Percentiles rank a stretch among this genome's conserved stretches.
phyloP scores from a whole-genome alignment of 2,888 invertebrate species.

The Drosophila koepferae region DNA sequence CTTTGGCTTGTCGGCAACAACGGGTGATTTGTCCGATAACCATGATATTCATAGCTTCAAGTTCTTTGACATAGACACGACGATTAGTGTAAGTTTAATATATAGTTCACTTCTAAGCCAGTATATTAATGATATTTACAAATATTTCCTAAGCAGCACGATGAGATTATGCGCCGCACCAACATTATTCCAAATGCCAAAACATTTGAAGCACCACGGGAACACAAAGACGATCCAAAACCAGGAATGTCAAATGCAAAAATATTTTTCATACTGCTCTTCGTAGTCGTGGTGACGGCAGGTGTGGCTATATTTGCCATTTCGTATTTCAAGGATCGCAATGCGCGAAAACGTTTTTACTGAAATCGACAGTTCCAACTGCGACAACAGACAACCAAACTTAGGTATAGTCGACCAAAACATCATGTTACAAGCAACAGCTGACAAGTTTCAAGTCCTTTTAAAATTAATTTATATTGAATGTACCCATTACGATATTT shows the following conservation, averaged over 20 bases:
- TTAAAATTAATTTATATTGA: conserved; percentile 60
- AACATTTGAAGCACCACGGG: conserved; percentile 96
- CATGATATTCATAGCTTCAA: conserved; percentile 97
- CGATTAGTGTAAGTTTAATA: conserved; percentile 86
- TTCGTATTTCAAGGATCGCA: conserved; percentile 97
- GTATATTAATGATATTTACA: background rate
- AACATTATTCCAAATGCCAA: conserved; percentile 95
- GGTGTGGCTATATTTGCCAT: conserved; percentile 94
- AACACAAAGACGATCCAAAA: conserved; percentile 94
- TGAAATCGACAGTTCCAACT: conserved; percentile 40
- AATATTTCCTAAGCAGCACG: conserved; percentile 60
- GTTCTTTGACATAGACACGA: conserved; percentile 95
- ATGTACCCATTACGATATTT: conserved; percentile 54
- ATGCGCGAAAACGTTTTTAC: conserved; percentile 92
- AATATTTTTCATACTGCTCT: conserved; percentile 94
- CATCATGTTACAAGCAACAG: conserved; percentile 51
- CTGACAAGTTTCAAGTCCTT: conserved; percentile 49
- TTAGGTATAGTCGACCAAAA: conserved; percentile 56
- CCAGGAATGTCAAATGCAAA: conserved; percentile 96
- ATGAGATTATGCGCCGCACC: conserved; percentile 88
- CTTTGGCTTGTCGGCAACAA: conserved; percentile 97
- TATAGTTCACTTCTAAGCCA: background rate
- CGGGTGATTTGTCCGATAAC: conserved; percentile 98
- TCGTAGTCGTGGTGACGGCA: conserved; percentile 92
- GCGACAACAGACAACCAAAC: conserved; percentile 39